Evolutionary conservation across 1,140 invertebrate species (phyloP).

Genomic region (Drosophila ambigua): DNA sequence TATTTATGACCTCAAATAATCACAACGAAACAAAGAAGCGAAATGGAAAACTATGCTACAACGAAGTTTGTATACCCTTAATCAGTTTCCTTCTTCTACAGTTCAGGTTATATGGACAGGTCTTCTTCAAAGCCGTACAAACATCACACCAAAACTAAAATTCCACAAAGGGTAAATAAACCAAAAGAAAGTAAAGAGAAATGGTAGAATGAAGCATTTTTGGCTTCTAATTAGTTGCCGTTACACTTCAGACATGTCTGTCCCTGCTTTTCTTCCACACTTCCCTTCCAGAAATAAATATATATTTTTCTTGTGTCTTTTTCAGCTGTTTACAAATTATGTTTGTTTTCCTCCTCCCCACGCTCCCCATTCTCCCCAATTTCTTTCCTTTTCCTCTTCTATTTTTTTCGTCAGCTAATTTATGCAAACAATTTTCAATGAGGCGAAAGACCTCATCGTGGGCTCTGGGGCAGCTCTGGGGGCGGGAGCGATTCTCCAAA

Average conservation of each 20-base stretch:
- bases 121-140: too few species aligned
- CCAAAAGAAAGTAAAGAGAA: slow-evolving; percentile 4
- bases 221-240: slow-evolving; percentile 69
- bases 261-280: slow-evolving; percentile 3
- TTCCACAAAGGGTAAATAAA: neutral
- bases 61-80: neutral
- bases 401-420: slow-evolving; percentile 62
- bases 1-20: slow-evolving; percentile 78
- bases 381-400: slow-evolving; percentile 8
- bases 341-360: slow-evolving; percentile 47
- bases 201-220: slow-evolving; percentile 20
- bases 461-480: slow-evolving; percentile 3
- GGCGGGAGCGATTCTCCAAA: slow-evolving; percentile 6
- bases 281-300: slow-evolving; percentile 11
- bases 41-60: neutral
- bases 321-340: slow-evolving; percentile 55
- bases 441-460: slow-evolving; percentile 27
- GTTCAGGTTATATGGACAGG: too few species aligned
- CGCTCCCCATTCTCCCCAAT: slow-evolving; percentile 1
- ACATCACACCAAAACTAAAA: too few species aligned
- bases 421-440: slow-evolving; percentile 78
- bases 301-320: slow-evolving; percentile 16
- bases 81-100: too few species aligned
- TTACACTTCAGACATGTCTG: slow-evolving; percentile 13
- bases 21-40: slow-evolving; percentile 38